phyloP scores from a whole-genome alignment of 2,888 invertebrate species.

The Theristus sp. region DNA sequence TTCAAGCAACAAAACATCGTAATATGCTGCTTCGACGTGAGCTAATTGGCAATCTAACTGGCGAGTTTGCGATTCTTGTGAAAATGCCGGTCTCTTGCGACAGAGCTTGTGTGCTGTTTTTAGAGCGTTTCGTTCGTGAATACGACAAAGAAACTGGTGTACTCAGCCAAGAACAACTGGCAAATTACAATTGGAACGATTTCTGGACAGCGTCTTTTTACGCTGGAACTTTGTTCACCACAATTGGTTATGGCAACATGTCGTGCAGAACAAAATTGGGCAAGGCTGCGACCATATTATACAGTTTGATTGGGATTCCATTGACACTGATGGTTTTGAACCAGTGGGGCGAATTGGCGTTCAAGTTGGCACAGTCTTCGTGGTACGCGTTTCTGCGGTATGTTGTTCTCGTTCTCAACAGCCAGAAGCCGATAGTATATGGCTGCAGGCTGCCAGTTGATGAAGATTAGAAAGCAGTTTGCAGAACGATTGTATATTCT shows the following conservation, averaged over 20 bases:
- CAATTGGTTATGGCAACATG: conserved; percentile 73
- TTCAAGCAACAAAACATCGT: not conserved
- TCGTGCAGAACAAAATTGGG: conserved; percentile 67
- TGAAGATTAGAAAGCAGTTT: too few species aligned
- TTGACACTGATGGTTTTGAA: conserved; percentile 76
- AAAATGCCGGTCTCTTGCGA: not conserved
- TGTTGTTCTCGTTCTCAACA: too few species aligned
- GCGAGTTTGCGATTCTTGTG: not conserved
- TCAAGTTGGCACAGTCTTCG: conserved; percentile 11
- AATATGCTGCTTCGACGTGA: not conserved
- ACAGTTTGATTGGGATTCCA: conserved; percentile 83
- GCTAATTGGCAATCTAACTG: not conserved
- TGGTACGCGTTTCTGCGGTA: conserved; percentile 12
- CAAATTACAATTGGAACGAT: conserved; percentile 17
- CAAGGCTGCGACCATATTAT: conserved; percentile 65
- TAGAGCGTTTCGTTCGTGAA: not conserved
- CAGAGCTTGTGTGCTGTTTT: not conserved
- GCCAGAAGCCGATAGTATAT: too few species aligned
- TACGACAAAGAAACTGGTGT: conserved; percentile 1
- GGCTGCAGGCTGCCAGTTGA: too few species aligned
- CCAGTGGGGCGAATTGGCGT: conserved; percentile 74
- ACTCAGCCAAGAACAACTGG: conserved; percentile 1
- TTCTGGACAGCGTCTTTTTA: conserved; percentile 23
- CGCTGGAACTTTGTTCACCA: conserved; percentile 21
- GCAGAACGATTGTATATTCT: too few species aligned